These are phyloP conservation scores for Chrosomus eos DNA, from an alignment of 2,797 vertebrate genomes.

Conservation along the genomic window DNA sequence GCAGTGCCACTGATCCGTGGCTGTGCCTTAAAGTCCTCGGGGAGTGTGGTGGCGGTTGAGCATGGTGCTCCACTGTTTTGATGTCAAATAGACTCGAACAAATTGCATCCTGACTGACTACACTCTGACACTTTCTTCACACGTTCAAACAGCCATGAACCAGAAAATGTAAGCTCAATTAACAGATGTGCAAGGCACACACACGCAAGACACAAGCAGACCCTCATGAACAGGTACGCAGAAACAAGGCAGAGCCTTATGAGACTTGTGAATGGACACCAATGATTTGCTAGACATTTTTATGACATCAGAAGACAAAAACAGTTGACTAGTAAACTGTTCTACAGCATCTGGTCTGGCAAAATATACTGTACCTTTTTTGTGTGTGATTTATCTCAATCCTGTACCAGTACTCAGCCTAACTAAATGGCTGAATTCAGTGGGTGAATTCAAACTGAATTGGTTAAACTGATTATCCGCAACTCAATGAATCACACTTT, in stretches of 20 bases:
- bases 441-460: too few species aligned
- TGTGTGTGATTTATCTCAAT: neutral
- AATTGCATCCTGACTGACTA: conserved; percentile 49
- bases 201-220: conserved; percentile 11
- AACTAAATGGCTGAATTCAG: neutral
- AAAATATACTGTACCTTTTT: neutral
- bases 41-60: conserved; percentile 10
- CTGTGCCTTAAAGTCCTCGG: conserved; percentile 21
- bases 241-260: neutral
- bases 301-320: neutral
- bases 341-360: neutral
- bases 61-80: conserved; percentile 26
- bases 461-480: neutral
- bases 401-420: neutral
- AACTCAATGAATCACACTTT: neutral
- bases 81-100: conserved; percentile 52
- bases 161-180: conserved; percentile 34
- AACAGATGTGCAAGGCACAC: conserved; percentile 37
- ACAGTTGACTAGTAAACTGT: neutral
- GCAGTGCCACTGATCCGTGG: conserved; percentile 38
- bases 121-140: conserved; percentile 37
- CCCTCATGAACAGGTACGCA: neutral
- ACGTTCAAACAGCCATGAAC: conserved; percentile 33
- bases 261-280: neutral
- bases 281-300: neutral